Evolutionary conservation across 1,140 invertebrate species (phyloP).

Genomic region (Saccostrea echinata): DNA sequence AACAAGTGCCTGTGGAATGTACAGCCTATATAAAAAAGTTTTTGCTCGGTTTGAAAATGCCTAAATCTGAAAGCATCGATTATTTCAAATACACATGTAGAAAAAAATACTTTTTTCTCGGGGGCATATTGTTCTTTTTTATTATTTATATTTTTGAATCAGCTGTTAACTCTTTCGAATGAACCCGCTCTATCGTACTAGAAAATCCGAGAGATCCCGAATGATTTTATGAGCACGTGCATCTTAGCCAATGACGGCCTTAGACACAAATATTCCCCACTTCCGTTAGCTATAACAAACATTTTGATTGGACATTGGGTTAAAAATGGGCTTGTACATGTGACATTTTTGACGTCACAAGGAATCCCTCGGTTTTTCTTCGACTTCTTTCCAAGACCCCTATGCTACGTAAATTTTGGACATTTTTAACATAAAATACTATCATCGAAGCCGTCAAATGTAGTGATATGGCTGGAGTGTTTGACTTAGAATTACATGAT

Average conservation of each 20-base stretch:
- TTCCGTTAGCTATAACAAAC: not conserved
- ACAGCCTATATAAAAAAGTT: too few species aligned
- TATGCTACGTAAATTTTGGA: slow-evolving; percentile 35
- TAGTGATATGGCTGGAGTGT: slow-evolving; percentile 83
- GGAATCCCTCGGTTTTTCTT: slow-evolving; percentile 58
- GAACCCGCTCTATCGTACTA: not conserved
- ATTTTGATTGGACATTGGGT: slow-evolving; percentile 40
- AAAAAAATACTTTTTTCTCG: too few species aligned
- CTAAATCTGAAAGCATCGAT: too few species aligned
- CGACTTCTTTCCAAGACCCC: slow-evolving; percentile 2
- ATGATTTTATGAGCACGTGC: slow-evolving; percentile 38
- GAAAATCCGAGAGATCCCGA: not conserved
- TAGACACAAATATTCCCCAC: not conserved
- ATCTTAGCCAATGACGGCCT: slow-evolving; percentile 35
- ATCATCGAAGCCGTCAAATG: slow-evolving; percentile 41
- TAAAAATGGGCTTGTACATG: slow-evolving; percentile 43
- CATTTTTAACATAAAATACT: slow-evolving; percentile 18
- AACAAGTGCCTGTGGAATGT: too few species aligned
- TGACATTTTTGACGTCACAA: slow-evolving; percentile 55
- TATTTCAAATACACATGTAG: too few species aligned
- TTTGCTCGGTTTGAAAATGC: too few species aligned
- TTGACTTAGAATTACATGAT: slow-evolving; percentile 92
- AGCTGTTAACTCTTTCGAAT: not conserved
- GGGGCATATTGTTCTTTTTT: too few species aligned
- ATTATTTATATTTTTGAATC: too few species aligned